Evolutionary conservation across 2,797 vertebrate genomes (phyloP).

Genomic region (Sebastes kiyomatsui): DNA sequence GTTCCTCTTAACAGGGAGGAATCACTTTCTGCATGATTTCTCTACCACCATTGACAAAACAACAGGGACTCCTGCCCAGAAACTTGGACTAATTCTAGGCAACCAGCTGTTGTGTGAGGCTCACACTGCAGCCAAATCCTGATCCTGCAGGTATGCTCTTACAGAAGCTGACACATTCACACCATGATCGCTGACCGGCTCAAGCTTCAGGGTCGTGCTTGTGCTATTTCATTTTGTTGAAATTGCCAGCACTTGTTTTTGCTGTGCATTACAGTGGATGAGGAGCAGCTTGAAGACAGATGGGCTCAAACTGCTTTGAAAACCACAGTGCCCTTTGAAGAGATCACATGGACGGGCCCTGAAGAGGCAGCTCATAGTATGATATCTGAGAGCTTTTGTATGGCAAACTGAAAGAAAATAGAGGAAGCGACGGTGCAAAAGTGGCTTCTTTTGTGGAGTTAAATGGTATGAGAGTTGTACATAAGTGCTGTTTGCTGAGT

Average conservation of each 20-base stretch:
- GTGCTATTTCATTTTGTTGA: constrained; percentile 10
- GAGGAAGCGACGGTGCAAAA: background rate
- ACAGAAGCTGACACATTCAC: constrained; percentile 25
- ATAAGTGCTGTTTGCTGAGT: constrained; percentile 36
- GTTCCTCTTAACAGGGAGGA: background rate
- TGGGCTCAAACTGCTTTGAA: constrained; percentile 20
- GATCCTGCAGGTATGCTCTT: constrained; percentile 27
- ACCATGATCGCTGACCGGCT: constrained; percentile 4
- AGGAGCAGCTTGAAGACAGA: constrained; percentile 12
- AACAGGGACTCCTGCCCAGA: constrained; percentile 17
- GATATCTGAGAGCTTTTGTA: background rate
- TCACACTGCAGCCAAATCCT: constrained; percentile 18
- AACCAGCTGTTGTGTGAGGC: constrained; percentile 32
- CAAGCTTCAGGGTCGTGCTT: background rate
- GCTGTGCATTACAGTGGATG: background rate
- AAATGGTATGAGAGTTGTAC: background rate
- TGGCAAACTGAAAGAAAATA: background rate
- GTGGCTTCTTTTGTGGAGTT: background rate
- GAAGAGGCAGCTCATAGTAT: background rate
- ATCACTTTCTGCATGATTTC: constrained; percentile 29
- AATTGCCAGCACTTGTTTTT: constrained; percentile 1
- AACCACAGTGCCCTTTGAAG: background rate
- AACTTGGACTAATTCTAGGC: constrained; percentile 27
- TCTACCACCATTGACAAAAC: constrained; percentile 29
- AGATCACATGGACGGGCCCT: background rate